Base-by-base conservation (phyloP, 1,140 invertebrate genomes). In the Euschistus heros region DNA sequence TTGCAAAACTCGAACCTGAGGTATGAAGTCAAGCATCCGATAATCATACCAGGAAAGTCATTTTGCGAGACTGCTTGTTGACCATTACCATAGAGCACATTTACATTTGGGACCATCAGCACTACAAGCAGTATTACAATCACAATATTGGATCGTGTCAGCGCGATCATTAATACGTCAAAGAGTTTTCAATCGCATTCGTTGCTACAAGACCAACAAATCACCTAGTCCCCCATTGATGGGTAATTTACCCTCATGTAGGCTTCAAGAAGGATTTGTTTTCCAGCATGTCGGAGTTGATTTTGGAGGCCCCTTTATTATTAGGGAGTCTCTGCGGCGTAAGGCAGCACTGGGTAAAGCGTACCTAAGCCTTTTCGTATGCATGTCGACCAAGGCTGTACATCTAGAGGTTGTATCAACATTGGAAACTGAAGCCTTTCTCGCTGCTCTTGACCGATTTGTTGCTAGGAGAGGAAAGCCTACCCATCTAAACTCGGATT, bases 401-500 rank as follows among this genome's bases (percentile, higher is more conserved):
- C n/a, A n/a, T n/a, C n/a, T n/a, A n/a, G n/a, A n/a, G n/a, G n/a
- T n/a, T n/a, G n/a, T n/a, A n/a, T n/a, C n/a, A n/a, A n/a, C n/a
- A n/a, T n/a, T n/a, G n/a, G n/a, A n/a, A n/a, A n/a, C n/a, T n/a
- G n/a, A n/a, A n/a, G n/a, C n/a, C n/a, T n/a, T n/a, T n/a, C n/a
- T n/a, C n/a, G n/a, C n/a, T n/a, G n/a, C n/a, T n/a, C n/a, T n/a
- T n/a, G n/a, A n/a, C n/a, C n/a, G n/a, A n/a, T n/a, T n/a, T n/a
- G n/a, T n/a, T n/a, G n/a, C n/a, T n/a, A n/a, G n/a, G n/a, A n/a
- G n/a, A n/a, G n/a, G n/a, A n/a, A n/a, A n/a, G 10, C 70, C 73
- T 20, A 15, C 65, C 14, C 10, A 70, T 30, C 54, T 76, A 0
- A 70, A 70, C 44, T 72, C 66, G 44, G 76, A 77, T 67, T 74